phyloP scores from a whole-genome alignment of 2,888 invertebrate genomes.

The Adelphocoris suturalis region DNA sequence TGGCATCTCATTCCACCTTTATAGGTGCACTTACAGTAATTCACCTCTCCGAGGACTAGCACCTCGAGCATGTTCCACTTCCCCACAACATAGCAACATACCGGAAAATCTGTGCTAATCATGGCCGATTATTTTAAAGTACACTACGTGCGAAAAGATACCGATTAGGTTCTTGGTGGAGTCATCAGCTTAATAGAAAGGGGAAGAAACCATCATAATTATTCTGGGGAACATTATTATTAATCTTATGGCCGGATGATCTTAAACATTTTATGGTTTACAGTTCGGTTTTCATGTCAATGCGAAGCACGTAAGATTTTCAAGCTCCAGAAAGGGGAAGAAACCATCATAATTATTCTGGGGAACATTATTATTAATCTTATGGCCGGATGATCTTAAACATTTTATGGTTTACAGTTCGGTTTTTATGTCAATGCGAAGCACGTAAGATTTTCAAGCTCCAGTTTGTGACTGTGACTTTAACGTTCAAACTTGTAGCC shows the following conservation, averaged over 20 bases:
- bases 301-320: too few relatives aligned
- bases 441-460: neutral
- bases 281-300: too few relatives aligned
- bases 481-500: too few relatives aligned
- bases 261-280: too few relatives aligned
- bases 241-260: neutral
- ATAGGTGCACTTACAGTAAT: neutral
- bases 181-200: too few relatives aligned
- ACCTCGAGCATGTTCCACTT: neutral
- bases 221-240: neutral
- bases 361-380: neutral
- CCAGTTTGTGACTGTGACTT: too few relatives aligned
- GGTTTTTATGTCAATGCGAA: neutral
- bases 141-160: neutral
- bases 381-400: neutral
- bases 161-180: neutral
- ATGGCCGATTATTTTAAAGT: neutral
- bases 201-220: too few relatives aligned
- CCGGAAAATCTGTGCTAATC: conserved; percentile 9
- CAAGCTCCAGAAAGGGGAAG: too few relatives aligned
- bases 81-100: neutral
- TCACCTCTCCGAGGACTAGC: neutral
- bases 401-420: neutral
- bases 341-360: too few relatives aligned
- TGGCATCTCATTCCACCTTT: too few relatives aligned